Evolutionary conservation across 2,888 invertebrate genomes (phyloP), one percentile per base, ranked within the genome.

Genomic region (Hirtodrosophila alboralis): DNA sequence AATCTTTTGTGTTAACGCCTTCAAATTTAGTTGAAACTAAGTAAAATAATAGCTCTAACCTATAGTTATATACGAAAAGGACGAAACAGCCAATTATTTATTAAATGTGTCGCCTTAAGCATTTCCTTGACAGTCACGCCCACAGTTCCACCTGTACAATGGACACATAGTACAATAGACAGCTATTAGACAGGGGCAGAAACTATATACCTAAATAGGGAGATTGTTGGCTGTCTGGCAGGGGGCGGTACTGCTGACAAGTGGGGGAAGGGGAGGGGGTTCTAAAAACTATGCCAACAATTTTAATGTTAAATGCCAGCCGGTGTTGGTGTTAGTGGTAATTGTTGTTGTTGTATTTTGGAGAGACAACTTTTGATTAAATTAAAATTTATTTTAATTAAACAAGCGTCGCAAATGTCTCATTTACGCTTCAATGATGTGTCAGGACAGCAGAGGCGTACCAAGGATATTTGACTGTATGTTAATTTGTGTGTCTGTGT

Each of bases 321-420:
- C 61, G 63, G 68, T 77, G 67, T 66, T 61, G 44, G 51, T 58
- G 59, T 53, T 51, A 27, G 14, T 48, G 54, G 51, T 57, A 56
- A 37, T 40, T 65, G 41, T 41, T 52, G 59, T 28, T 52, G 33
- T 21, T 33, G 52, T 28, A 21, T 14, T 38, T 10, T 44, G 26
- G 28, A 65, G 62, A 69, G 73, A 70, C 62, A 75, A 87, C 73
- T 86, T 87, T 86, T 87, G 88, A 87, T 87, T 86, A 84, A 87
- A 87, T 87, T 86, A 83, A 81, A 81, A 81, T 81, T 85, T 81
- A 88, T 86, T 87, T 86, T 86, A 84, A 87, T 87, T 85, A 86
- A 86, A 86, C 87, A 87, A 85, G 84, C 86, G 73, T 70, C 77
- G 87, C 76, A 83, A 88, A 88, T 86, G 88, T 87, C 84, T 87